A percentile compares a stretch with the other conserved stretches of the same genome.
Evolutionary conservation across 2,113 vertebrate genomes (phyloP).

Genomic region (Ameiurus melas): DNA sequence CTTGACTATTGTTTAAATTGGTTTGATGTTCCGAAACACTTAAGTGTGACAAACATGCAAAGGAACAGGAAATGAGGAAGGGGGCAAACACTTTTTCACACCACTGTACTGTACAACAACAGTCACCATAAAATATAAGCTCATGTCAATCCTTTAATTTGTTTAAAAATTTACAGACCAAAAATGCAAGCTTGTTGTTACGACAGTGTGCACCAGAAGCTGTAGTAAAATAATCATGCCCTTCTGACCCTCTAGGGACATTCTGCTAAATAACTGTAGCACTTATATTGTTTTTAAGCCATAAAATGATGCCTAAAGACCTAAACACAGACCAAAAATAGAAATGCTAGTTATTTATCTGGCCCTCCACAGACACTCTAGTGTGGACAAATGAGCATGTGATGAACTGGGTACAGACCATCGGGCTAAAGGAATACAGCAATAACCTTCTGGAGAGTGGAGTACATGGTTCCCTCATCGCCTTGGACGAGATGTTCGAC

Average conservation of each 20-base stretch:
- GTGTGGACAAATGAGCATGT: conserved; percentile 98
- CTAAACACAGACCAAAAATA: not conserved
- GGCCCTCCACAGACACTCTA: conserved; percentile 77
- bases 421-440: conserved; percentile 89
- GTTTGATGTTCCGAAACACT: too few species aligned
- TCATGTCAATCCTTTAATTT: not conserved
- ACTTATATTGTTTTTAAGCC: not conserved
- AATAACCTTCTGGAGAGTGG: conserved; percentile 89
- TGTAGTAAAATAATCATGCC: not conserved
- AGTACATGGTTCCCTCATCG: conserved; percentile 85
- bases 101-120: not conserved
- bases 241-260: conserved; percentile 69
- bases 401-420: conserved; percentile 91
- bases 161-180: not conserved
- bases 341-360: not conserved
- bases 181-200: not conserved
- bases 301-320: not conserved
- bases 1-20: too few species aligned
- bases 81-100: too few species aligned
- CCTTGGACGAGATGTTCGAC: conserved; percentile 93
- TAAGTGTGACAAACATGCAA: too few species aligned
- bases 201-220: not conserved
- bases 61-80: too few species aligned
- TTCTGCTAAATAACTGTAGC: conserved; percentile 60
- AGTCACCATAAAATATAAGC: not conserved